These are phyloP conservation scores for Hyalella azteca DNA, from an alignment of 2,888 invertebrate genomes.

Conservation along the genomic window DNA sequence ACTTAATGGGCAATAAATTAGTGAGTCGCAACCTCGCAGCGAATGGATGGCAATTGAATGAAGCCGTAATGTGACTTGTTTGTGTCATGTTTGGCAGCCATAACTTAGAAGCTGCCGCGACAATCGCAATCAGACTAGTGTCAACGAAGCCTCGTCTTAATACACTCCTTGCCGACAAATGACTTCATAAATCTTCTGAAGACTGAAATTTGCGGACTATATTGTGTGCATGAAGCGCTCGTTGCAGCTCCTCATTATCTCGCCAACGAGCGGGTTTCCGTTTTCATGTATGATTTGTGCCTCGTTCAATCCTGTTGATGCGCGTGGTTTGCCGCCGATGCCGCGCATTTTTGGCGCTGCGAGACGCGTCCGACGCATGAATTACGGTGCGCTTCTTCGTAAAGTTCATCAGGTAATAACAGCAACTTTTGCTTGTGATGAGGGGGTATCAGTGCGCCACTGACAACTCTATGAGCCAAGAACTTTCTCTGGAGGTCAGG, in stretches of 20 bases:
- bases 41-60: constrained; percentile 37
- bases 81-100: constrained; percentile 29
- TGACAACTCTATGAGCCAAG: too few species aligned
- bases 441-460: too few species aligned
- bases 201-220: constrained; percentile 19
- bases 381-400: too few species aligned
- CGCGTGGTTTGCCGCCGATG: not conserved
- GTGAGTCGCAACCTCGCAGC: constrained; percentile 30
- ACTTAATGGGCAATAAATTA: constrained; percentile 32
- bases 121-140: constrained; percentile 32
- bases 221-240: not conserved
- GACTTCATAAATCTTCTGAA: constrained; percentile 17
- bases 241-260: not conserved
- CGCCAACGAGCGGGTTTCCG: not conserved
- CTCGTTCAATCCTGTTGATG: not conserved
- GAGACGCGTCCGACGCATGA: too few species aligned
- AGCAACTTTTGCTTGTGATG: too few species aligned
- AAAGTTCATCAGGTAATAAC: too few species aligned
- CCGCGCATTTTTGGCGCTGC: not conserved
- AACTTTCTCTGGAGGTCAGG: too few species aligned
- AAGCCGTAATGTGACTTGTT: constrained; percentile 34
- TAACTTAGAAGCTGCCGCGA: not conserved
- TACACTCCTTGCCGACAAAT: not conserved
- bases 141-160: constrained; percentile 30
- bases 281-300: constrained; percentile 19